Evolutionary conservation across 2,113 vertebrate genomes (phyloP).

Genomic region (Catharus bicknelli): DNA sequence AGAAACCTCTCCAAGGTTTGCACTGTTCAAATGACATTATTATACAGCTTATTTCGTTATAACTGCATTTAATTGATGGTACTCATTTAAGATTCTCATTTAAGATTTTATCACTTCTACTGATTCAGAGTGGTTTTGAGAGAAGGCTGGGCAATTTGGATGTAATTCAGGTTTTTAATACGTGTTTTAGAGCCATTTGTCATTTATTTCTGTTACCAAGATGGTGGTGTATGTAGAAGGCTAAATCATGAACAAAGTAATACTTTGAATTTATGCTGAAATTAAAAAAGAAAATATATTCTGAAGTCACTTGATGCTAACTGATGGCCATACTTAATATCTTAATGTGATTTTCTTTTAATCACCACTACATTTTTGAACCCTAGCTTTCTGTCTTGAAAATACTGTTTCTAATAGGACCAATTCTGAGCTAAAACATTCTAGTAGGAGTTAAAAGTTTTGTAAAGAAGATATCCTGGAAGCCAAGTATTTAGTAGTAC

Average conservation of each 20-base stretch:
- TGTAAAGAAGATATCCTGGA: neutral
- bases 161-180: constrained; percentile 55
- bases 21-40: neutral
- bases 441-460: neutral
- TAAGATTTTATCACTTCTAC: constrained; percentile 52
- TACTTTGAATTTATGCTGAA: neutral
- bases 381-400: neutral
- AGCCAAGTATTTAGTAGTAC: neutral
- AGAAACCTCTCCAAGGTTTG: neutral
- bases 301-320: neutral
- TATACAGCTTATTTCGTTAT: constrained; percentile 31
- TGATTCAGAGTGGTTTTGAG: constrained; percentile 41
- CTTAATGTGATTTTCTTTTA: neutral
- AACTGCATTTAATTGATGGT: constrained; percentile 63
- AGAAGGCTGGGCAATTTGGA: constrained; percentile 53
- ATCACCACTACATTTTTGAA: neutral
- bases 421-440: neutral
- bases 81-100: constrained; percentile 62
- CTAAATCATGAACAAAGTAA: neutral
- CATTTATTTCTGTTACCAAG: constrained; percentile 56
- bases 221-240: neutral
- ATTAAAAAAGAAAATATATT: neutral
- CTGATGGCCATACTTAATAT: neutral
- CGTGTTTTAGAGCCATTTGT: constrained; percentile 50
- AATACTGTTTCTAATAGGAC: neutral